These are phyloP conservation scores for Lymantria dispar DNA, from an alignment of 2,888 invertebrate genomes.

Conservation along the genomic window DNA sequence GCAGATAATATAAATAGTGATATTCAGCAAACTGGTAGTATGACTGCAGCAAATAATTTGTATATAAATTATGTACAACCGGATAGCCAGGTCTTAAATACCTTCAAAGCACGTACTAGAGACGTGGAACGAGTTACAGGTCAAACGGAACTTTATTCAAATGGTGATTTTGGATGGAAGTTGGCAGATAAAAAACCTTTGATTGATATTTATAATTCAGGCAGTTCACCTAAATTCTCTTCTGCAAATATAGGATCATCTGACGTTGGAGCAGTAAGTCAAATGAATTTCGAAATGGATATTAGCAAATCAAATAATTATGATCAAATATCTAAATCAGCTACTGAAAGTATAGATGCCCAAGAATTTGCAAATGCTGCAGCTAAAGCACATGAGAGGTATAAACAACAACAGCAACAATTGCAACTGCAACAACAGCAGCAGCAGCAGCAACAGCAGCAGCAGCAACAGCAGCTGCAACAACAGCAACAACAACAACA, in stretches of 20 bases:
- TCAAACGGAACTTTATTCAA: slow-evolving; percentile 61
- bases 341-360: slow-evolving; percentile 54
- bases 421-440: slow-evolving; percentile 44
- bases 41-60: slow-evolving; percentile 65
- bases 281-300: slow-evolving; percentile 70
- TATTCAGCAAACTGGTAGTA: slow-evolving; percentile 59
- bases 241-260: slow-evolving; percentile 39
- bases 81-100: slow-evolving; percentile 54
- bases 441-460: slow-evolving; percentile 26
- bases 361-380: slow-evolving; percentile 74
- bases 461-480: slow-evolving; percentile 21
- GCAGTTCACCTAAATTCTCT: slow-evolving; percentile 55
- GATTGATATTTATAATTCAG: slow-evolving; percentile 46
- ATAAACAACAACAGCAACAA: slow-evolving; percentile 56
- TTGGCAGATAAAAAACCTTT: slow-evolving; percentile 60
- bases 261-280: slow-evolving; percentile 57
- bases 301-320: slow-evolving; percentile 56
- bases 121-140: slow-evolving; percentile 58
- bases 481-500: slow-evolving; percentile 38
- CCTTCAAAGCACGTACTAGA: slow-evolving; percentile 48
- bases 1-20: slow-evolving; percentile 53
- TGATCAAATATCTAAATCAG: slow-evolving; percentile 59
- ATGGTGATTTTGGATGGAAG: slow-evolving; percentile 78
- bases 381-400: slow-evolving; percentile 68
- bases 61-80: slow-evolving; percentile 67